Base-by-base conservation (phyloP, 2,113 vertebrate genomes). In the Pygoscelis antarcticus region DNA sequence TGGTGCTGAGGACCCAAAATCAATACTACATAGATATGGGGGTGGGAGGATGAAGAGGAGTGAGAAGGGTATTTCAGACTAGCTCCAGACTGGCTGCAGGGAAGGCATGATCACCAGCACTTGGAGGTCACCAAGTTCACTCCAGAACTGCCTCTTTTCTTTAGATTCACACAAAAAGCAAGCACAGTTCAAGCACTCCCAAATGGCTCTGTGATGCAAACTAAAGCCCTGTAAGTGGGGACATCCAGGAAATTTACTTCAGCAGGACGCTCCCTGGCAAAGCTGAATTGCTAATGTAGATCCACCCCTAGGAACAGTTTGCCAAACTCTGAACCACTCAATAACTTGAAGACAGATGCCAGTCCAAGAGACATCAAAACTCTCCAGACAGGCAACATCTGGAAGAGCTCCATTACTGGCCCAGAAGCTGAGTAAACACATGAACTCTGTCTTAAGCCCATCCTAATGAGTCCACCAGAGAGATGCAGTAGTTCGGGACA, bases 311-410 rank as follows among this genome's bases (percentile, higher is more conserved):
- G 55, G 26, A 93, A 30, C 6, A 17, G 13, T 51, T 38, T 83
- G 26, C 27, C 81, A 80, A 76, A 60, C 14, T 30, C 40, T 27
- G 32, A 93, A 75, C 8, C 23, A 42, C 64, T 78, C 40, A 74
- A 29, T 34, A 81, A 7, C 49, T 78, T 1, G 0, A 85, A 83
- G 68, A 10, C 1, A 1, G 10, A n/a, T 9, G 8, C 38, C 62
- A 93, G 26, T 32, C 36, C 27, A 54, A 72, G 19, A 27, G n/a
- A 77, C 29, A 70, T 25, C 34, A 65, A 91, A 95, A 34, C n/a
- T 76, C 61, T 71, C 34, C 20, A 78, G 51, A 32, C 13, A 2
- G 4, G 18, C 25, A 82, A 20, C 36, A 54, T 82, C 65, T 82
- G 38, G 21, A 90, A 82, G 36, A 88, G 16, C 16, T 88, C 30